Evolutionary conservation across 2,797 vertebrate species (phyloP), one percentile per base, ranked within the genome.

Genomic region (Anomalospiza imberbis): DNA sequence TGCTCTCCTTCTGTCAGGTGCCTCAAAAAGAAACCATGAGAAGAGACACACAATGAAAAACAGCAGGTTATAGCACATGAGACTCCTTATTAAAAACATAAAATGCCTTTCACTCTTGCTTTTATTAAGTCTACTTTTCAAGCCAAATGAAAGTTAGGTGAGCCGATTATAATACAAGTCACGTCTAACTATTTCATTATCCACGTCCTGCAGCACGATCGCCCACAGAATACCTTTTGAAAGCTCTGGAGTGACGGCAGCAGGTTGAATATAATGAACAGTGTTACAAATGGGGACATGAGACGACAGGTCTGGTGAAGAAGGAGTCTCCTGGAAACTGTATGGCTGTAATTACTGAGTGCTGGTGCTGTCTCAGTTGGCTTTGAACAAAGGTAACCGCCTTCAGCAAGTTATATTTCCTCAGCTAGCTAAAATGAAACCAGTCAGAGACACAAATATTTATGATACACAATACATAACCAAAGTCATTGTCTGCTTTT

Each of bases 191-290:
- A 96, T 98, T 98, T 98, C 98, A 98, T 98, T 98, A 98, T 97
- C 98, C 93, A 10, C 91, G 91, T 98, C 97, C 97, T 97, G 93
- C 97, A 97, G 96, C 97, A 97, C 93, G 97, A 97, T 98, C 97
- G 98, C 95, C 98, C 98, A 98, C 97, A 97, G 98, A 98, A 98
- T 96, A 96, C 97, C 95, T 97, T 98, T 98, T 98, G 98, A 98
- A 97, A 97, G 97, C 98, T 98, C 97, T 86, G 76, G 97, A 97
- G 97, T 97, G 96, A 97, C 75, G 96, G 97, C 96, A 98, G 97
- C 97, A 90, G 96, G 97, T 97, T 98, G 98, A 97, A 97, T 97
- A 98, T 98, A 98, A 98, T 98, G 98, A 98, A 98, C 98, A 98
- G 94, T 88, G 96, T 98, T 98, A 98, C 97, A 98, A 98, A 98